Base-by-base conservation (phyloP, 2,888 invertebrate genomes). In the Incurvaria masculella region DNA sequence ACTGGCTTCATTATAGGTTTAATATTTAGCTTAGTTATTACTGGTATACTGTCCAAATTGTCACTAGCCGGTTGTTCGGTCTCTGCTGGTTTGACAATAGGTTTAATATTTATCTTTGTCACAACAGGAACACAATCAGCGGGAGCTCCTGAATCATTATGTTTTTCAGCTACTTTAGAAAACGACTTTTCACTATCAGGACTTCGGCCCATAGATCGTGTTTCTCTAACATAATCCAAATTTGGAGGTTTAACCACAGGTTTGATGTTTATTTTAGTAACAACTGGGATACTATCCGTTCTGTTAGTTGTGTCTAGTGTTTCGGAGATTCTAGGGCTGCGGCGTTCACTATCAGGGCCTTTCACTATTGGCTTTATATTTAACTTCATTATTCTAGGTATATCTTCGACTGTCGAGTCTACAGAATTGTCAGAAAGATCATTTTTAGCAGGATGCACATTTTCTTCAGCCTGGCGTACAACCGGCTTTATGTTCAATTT, bases 1-100 rank as follows among this genome's bases (percentile, higher is more conserved):
- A n/a, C n/a, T n/a, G 80, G 80, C 65, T 80, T 80, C 61, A 79
- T 60, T 60, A 81, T 78, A 61, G 81, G 80, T 67, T 81, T 81
- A 64, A 81, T 81, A 62, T 74, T 79, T 63, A 79, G 59, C 72
- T n/a, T n/a, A n/a, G n/a, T n/a, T n/a, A n/a, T n/a, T n/a, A n/a
- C n/a, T n/a, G n/a, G n/a, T n/a, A n/a, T n/a, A n/a, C n/a, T n/a
- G n/a, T n/a, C n/a, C n/a, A n/a, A n/a, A n/a, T n/a, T n/a, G n/a
- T n/a, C n/a, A n/a, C n/a, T n/a, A n/a, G n/a, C 59, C 27, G 69
- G 68, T 49, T 64, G 61, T 50, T 56, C 54, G 56, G 55, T 62
- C 40, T 70, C 65, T 38, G 64, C 73, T 50, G 75, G 73, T 58
- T 73, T 78, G 19, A 74, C 48, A 52, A 75, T 55, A 53, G 69